Conservation (phyloP, 35 echinoderm and acorn worm genomes). For the Amphiura filiformis region DNA sequence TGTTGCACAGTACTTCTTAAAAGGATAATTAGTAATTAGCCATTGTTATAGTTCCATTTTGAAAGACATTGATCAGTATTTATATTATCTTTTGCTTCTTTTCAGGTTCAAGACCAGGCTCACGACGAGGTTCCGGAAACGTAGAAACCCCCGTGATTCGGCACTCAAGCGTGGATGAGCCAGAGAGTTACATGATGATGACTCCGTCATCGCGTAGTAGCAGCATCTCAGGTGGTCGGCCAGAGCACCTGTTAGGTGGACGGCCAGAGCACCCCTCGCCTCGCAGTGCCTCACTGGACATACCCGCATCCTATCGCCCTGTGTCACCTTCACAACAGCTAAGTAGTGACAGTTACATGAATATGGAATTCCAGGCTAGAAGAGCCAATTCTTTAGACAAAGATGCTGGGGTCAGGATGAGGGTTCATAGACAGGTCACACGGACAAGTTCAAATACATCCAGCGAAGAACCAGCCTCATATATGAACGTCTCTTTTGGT, state of each 20-base stretch:
- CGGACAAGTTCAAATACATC: background rate
- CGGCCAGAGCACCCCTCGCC: background rate
- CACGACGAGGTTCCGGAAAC: background rate
- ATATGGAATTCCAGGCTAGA: constrained; percentile 62
- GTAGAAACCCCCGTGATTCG: constrained; percentile 10
- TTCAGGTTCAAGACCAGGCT: constrained; percentile 9
- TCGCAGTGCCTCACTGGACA: background rate
- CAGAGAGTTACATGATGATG: constrained; percentile 45
- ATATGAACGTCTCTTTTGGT: constrained; percentile 15
- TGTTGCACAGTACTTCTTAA: no score
- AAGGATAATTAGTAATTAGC: no score
- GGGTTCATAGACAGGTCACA: background rate
- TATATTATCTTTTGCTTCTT: background rate
- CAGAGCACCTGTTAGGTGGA: background rate
- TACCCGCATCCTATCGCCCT: background rate
- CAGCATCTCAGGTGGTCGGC: constrained; percentile 11
- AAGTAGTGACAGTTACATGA: constrained; percentile 54
- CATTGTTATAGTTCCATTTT: no score
- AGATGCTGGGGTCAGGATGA: background rate
- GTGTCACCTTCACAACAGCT: constrained; percentile 1
- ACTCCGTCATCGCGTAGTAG: constrained; percentile 30
- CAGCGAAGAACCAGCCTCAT: background rate
- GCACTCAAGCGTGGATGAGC: background rate
- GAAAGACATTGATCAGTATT: no score
- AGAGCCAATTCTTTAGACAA: background rate